Evolutionary conservation across 2,113 vertebrate species (phyloP).

Genomic region (Eubucco bourcierii): DNA sequence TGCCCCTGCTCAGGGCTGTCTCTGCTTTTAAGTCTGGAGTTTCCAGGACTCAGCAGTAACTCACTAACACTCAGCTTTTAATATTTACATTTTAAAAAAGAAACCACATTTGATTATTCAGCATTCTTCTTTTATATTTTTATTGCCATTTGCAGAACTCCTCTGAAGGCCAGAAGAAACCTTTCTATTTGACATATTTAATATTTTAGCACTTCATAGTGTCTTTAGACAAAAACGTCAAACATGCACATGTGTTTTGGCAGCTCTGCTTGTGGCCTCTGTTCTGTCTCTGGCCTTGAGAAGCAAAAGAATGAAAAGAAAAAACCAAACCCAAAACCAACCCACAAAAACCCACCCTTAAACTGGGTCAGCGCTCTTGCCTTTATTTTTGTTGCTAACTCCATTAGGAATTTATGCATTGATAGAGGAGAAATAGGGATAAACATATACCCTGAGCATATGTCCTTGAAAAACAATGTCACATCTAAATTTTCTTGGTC

Average conservation of each 20-base stretch:
- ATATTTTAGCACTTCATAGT: conserved; percentile 58
- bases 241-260: conserved; percentile 57
- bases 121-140: conserved; percentile 56
- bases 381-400: conserved; percentile 32
- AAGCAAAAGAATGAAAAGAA: background rate
- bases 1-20: background rate
- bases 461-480: conserved; percentile 53
- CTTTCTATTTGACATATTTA: conserved; percentile 48
- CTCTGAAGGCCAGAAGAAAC: conserved; percentile 46
- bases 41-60: background rate
- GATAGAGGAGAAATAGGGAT: background rate
- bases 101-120: conserved; percentile 65
- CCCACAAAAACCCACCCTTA: background rate
- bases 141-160: conserved; percentile 22
- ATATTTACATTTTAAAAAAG: conserved; percentile 33
- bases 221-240: conserved; percentile 32
- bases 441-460: background rate
- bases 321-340: background rate
- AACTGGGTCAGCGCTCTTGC: conserved; percentile 45
- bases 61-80: background rate
- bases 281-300: conserved; percentile 28
- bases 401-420: conserved; percentile 34
- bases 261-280: conserved; percentile 36
- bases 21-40: background rate
- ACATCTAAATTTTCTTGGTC: conserved; percentile 51